Conservation (phyloP, 2,113 vertebrate species). For the Sturnira hondurensis region DNA sequence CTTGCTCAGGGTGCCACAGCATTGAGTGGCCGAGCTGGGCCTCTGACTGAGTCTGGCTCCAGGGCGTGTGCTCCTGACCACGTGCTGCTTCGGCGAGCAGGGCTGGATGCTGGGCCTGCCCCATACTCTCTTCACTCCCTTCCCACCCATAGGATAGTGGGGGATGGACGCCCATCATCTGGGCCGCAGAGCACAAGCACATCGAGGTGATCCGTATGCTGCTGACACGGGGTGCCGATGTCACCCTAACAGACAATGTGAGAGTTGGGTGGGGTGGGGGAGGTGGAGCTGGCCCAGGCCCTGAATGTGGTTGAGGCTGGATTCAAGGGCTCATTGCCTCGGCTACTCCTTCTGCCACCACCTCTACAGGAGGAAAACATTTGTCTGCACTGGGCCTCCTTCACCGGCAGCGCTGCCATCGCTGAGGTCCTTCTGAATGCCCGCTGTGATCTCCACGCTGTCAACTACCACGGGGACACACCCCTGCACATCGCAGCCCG, state of each 20-base stretch:
- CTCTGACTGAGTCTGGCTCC: neutral
- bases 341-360: too few relatives aligned
- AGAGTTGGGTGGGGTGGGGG: too few relatives aligned
- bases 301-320: too few relatives aligned
- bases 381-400: slow-evolving; percentile 93
- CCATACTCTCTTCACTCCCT: neutral
- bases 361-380: slow-evolving; percentile 89
- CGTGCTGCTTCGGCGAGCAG: neutral
- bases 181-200: slow-evolving; percentile 94
- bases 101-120: neutral
- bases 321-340: neutral
- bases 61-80: neutral
- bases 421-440: slow-evolving; percentile 91
- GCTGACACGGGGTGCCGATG: slow-evolving; percentile 89
- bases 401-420: slow-evolving; percentile 90
- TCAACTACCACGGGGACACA: slow-evolving; percentile 92
- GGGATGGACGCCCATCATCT: slow-evolving; percentile 95
- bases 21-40: neutral
- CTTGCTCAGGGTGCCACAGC: neutral
- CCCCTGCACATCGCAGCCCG: slow-evolving; percentile 91
- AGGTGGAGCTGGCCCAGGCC: too few relatives aligned
- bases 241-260: slow-evolving; percentile 91
- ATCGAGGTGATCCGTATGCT: slow-evolving; percentile 88
- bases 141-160: slow-evolving; percentile 85
- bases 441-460: slow-evolving; percentile 87